Evolutionary conservation across 2,888 invertebrate genomes (phyloP), one percentile per base, ranked within the genome.

Genomic region (Helobdella robusta): DNA sequence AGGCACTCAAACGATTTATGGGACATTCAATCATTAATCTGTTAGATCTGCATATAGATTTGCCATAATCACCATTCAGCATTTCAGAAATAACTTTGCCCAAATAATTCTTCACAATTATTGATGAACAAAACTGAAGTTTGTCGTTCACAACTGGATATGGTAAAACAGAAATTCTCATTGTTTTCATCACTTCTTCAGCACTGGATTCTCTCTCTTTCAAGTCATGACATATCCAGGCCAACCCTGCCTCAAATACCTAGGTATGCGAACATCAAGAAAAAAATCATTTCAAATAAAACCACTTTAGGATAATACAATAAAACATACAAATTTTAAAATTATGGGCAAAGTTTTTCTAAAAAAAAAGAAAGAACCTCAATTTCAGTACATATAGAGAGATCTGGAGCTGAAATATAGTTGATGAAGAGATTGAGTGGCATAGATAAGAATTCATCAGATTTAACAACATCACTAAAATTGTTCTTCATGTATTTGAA

Each of bases 171-270:
- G 62, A 50, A 18, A 62, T 20, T 48, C 62, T 25, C 5, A 62
- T 23, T 8, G 46, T 25, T 2, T 50, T 18, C 20, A 44, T 3
- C 15, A 62, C 30, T 30, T 28, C 62, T 8, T 36, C 20, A 30
- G 50, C 48, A 50, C 32, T 23, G 4, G 8, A 30, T 4, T 4
- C 3, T 34, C 62, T 62, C n/a, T 20, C 44, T 11, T 32, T 20
- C 1, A 32, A 30, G 25, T 62, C 50, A 48, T 28, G 6, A 8
- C n/a, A 2, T 15, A 62, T 46, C 62, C 62, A 62, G 11, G 18
- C 20, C 23, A 62, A 50, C 23, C 44, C 28, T 3, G 62, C 62
- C 32, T 62, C 62, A 2, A 62, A 62, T 6, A 62, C 44, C 62
- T 62, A n/a, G 20, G 20, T 15, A 52, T n/a, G 2, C 28, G 56